Evolutionary conservation across 2,888 invertebrate genomes (phyloP).

Genomic region (Phytoseiulus persimilis): DNA sequence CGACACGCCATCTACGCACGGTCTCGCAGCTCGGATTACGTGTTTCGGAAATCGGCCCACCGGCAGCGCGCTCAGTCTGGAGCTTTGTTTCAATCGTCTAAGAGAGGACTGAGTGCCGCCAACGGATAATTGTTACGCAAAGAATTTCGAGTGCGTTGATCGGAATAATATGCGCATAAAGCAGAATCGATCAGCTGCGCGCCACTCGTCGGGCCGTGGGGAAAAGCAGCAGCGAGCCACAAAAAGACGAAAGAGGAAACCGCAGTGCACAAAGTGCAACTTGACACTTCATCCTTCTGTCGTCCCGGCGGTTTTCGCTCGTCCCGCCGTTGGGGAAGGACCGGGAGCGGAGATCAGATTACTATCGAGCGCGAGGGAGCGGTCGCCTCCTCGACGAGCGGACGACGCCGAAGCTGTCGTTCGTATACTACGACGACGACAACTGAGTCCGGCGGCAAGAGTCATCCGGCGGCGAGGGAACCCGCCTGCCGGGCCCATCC

Average conservation of each 20-base stretch:
- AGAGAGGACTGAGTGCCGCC: neutral
- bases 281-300: neutral
- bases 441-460: neutral
- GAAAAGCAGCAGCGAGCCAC: neutral
- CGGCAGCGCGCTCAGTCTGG: too few relatives aligned
- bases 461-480: neutral
- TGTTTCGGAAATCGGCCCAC: neutral
- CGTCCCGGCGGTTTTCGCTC: neutral
- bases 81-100: too few relatives aligned
- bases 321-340: neutral
- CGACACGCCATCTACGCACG: neutral
- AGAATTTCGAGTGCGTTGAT: neutral
- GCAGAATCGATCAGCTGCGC: neutral
- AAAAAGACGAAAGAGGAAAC: neutral
- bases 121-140: neutral
- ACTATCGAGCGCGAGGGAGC: neutral
- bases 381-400: neutral
- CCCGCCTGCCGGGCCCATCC: neutral
- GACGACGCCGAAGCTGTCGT: neutral
- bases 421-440: neutral
- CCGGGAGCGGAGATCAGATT: neutral
- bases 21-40: neutral
- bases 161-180: neutral
- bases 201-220: neutral
- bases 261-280: neutral